phyloP scores from a whole-genome alignment of 2,888 invertebrate species.

The Chaitophorus viminalis region DNA sequence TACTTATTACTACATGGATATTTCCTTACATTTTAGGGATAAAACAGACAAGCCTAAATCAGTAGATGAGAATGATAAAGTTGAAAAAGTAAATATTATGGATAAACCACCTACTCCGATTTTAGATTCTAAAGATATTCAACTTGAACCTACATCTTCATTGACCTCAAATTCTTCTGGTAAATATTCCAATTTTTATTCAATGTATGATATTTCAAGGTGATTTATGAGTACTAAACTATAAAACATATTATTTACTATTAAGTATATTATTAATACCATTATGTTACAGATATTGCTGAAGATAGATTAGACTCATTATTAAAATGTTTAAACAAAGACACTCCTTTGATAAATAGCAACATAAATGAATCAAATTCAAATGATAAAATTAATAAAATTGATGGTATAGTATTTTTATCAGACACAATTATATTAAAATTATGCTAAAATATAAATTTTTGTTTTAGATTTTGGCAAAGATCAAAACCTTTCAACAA shows the following conservation, averaged over 20 bases:
- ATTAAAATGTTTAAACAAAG: constrained; percentile 80
- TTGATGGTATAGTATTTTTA: constrained; percentile 66
- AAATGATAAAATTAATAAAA: constrained; percentile 67
- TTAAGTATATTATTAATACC: background rate
- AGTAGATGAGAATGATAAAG: constrained; percentile 34
- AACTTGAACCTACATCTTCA: constrained; percentile 57
- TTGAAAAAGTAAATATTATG: constrained; percentile 53
- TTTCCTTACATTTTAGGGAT: constrained; percentile 22
- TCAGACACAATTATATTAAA: constrained; percentile 63
- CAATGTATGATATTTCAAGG: background rate
- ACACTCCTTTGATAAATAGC: constrained; percentile 72
- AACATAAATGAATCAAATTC: constrained; percentile 72
- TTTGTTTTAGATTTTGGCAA: constrained; percentile 52
- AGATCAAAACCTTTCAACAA: constrained; percentile 50
- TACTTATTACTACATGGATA: constrained; percentile 8
- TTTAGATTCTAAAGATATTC: constrained; percentile 56
- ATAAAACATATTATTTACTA: too few relatives aligned
- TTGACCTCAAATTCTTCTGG: constrained; percentile 37
- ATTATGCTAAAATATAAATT: constrained; percentile 1
- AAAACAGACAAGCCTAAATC: constrained; percentile 45
- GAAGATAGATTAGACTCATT: constrained; percentile 77
- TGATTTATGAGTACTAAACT: background rate
- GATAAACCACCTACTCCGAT: constrained; percentile 59
- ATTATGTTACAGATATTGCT: constrained; percentile 67
- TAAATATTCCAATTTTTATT: constrained; percentile 1